Evolutionary conservation across 2,888 invertebrate species (phyloP).

Genomic region (Beris chalybata): DNA sequence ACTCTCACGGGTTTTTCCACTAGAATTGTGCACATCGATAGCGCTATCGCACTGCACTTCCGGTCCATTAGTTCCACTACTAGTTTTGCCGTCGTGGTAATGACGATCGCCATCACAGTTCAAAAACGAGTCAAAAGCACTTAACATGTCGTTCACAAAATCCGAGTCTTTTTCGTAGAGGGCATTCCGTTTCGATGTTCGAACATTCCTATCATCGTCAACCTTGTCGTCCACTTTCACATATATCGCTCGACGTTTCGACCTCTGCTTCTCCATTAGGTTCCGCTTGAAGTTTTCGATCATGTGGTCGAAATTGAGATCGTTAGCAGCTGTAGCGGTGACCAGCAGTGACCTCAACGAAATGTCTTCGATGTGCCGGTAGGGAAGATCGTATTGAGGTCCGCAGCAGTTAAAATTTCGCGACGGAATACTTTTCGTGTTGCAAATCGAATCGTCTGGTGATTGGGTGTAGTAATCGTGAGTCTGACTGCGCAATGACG

Average conservation of each 20-base stretch:
- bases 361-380: constrained; percentile 19
- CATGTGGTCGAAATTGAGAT: constrained; percentile 41
- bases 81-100: not conserved
- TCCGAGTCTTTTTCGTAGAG: constrained; percentile 49
- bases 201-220: not conserved
- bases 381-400: not conserved
- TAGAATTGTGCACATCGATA: not conserved
- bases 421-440: constrained; percentile 53
- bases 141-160: constrained; percentile 50
- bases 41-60: not conserved
- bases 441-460: constrained; percentile 45
- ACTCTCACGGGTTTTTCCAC: not conserved
- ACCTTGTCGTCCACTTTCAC: constrained; percentile 42
- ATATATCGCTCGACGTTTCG: constrained; percentile 45
- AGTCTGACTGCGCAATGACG: constrained; percentile 49
- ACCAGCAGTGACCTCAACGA: constrained; percentile 31
- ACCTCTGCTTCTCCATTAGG: constrained; percentile 45
- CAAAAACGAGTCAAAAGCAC: constrained; percentile 44
- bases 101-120: constrained; percentile 34
- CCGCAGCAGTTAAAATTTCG: constrained; percentile 39
- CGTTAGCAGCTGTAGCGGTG: constrained; percentile 22
- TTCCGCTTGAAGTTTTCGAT: constrained; percentile 51
- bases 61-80: not conserved
- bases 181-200: constrained; percentile 4
- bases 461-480: constrained; percentile 46